phyloP scores from a whole-genome alignment of 1,140 invertebrate species.

The Lordiphosa stackelbergi region DNA sequence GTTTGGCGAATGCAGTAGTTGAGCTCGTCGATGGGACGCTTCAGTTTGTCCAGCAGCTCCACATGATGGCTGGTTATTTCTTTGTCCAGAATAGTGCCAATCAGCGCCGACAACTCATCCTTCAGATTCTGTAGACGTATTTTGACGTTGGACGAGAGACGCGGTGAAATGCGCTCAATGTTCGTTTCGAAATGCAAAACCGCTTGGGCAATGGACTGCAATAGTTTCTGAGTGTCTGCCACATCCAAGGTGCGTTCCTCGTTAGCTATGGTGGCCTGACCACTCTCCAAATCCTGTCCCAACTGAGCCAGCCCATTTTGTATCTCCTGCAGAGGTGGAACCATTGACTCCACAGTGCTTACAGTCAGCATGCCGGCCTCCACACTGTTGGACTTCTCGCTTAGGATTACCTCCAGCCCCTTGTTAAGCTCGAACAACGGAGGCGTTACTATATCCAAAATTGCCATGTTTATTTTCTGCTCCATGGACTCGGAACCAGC shows the following conservation, averaged over 20 bases:
- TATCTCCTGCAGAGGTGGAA: conserved; percentile 78
- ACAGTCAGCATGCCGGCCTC: conserved; percentile 71
- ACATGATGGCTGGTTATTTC: conserved; percentile 67
- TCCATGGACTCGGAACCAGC: conserved; percentile 77
- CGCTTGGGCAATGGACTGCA: conserved; percentile 73
- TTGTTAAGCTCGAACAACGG: conserved; percentile 78
- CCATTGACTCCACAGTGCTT: conserved; percentile 78
- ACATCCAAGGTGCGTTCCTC: conserved; percentile 52
- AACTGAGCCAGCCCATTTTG: conserved; percentile 77
- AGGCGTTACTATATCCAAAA: conserved; percentile 78
- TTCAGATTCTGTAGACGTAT: conserved; percentile 52
- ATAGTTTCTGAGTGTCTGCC: conserved; percentile 66
- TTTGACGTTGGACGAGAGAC: conserved; percentile 50
- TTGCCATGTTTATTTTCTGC: conserved; percentile 78
- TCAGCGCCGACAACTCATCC: conserved; percentile 64
- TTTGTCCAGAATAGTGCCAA: conserved; percentile 66
- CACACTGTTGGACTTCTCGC: conserved; percentile 53
- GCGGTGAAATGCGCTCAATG: conserved; percentile 56
- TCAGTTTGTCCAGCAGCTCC: conserved; percentile 58
- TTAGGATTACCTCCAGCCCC: conserved; percentile 76
- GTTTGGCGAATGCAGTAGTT: conserved; percentile 76
- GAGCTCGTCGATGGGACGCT: conserved; percentile 69
- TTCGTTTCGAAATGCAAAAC: conserved; percentile 73
- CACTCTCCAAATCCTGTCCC: conserved; percentile 67
- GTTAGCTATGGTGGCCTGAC: conserved; percentile 28